Evolutionary conservation across 2,888 invertebrate species (phyloP).

Genomic region (Drosophila mimetica): DNA sequence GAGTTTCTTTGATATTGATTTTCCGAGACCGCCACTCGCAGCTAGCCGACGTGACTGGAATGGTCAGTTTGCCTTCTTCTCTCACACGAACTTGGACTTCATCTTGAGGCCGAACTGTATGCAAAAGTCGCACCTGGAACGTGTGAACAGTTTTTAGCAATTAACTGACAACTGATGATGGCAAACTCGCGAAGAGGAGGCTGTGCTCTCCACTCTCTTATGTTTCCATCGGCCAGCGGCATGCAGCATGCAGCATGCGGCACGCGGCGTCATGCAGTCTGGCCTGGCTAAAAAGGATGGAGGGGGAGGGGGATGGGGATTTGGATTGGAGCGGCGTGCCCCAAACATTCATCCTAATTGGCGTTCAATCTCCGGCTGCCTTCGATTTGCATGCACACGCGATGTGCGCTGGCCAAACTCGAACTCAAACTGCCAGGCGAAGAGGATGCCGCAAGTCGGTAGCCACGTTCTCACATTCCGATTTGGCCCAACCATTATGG

Average conservation of each 20-base stretch:
- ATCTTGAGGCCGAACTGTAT: constrained; percentile 42
- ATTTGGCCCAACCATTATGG: constrained; percentile 17
- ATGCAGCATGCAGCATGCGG: constrained; percentile 61
- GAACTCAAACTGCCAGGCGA: constrained; percentile 1
- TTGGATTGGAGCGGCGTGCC: constrained; percentile 51
- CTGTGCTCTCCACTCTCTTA: constrained; percentile 1
- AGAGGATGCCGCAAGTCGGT: constrained; percentile 24
- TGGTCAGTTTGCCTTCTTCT: constrained; percentile 43
- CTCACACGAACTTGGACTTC: constrained; percentile 14
- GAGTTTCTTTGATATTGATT: constrained; percentile 80
- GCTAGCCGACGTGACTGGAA: constrained; percentile 77
- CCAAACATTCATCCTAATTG: constrained; percentile 85
- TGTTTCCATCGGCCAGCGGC: constrained; percentile 54
- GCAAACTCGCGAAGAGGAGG: constrained; percentile 9
- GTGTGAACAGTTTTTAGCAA: constrained; percentile 81
- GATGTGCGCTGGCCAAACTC: constrained; percentile 42
- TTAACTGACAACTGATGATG: constrained; percentile 59
- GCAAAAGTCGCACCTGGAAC: constrained; percentile 74
- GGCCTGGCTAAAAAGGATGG: constrained; percentile 47
- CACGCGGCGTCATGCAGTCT: constrained; percentile 79
- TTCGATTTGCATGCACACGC: constrained; percentile 75
- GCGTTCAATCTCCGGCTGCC: constrained; percentile 81
- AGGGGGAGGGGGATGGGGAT: background rate
- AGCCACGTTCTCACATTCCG: constrained; percentile 58
- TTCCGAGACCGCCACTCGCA: constrained; percentile 62